Evolutionary conservation across 2,113 vertebrate genomes (phyloP), one percentile per base, ranked within the genome.

Genomic region (Nettapus auritus): DNA sequence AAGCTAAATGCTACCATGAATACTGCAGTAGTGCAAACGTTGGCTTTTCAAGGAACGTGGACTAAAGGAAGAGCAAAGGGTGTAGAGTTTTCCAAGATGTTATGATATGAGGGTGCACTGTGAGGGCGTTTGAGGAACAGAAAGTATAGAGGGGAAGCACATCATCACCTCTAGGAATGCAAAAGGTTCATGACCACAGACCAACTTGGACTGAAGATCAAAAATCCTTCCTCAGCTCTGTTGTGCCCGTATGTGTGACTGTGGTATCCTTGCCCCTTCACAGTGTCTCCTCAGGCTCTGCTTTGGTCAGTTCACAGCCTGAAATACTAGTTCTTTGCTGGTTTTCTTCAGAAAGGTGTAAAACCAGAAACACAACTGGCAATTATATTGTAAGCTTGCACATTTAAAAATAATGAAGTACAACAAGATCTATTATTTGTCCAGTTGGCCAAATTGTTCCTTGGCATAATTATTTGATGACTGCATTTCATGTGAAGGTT

Each of bases 281-380:
- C 78, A 84, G 44, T 55, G 77, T 69, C 60, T 96, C 88, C 90
- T 88, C 73, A 81, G 93, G 73, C 93, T 93, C 63, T 86, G 85
- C 86, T 73, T 94, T 79, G 31, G 42, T 0, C 38, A 34, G 11
- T 90, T 91, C 87, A 34, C 75, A 95, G 71, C 89, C 83, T 92
- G 95, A 96, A 96, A 95, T 90, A 95, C 92, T 90, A 66, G 92
- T 97, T 93, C 80, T 38, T 92, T 38, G 4, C 8, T 78, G 34
- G 25, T 83, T 93, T 94, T 91, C 76, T 53, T 86, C 56, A 66
- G 79, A 93, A 97, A 82, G 86, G 42, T 75, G 82, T 55, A 93
- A 88, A 93, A 68, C 88, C 86, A 94, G 94, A 93, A 95, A 59
- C 33, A 34, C 52, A 94, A 75, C 89, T 68, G 34, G 25, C 53